A percentile compares a stretch with the other conserved stretches of the same genome.
Evolutionary conservation across 2,888 invertebrate genomes (phyloP).

Genomic region (Lepidochrysops patricia): DNA sequence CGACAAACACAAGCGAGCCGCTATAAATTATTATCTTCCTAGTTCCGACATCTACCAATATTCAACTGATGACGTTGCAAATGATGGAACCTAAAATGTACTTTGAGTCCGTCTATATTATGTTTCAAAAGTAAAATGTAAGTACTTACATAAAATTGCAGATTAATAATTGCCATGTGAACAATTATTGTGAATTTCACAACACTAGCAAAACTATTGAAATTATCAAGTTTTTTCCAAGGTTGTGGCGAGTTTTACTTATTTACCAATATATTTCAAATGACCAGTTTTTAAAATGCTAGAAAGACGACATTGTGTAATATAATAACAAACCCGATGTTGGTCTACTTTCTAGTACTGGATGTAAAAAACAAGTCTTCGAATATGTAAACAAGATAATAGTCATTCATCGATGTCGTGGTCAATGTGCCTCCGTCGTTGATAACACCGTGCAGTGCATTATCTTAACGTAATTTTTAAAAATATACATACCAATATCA

Average conservation of each 20-base stretch:
- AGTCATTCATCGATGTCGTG: conserved; percentile 29
- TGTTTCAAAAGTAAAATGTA: not conserved
- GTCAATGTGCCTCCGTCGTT: conserved; percentile 15
- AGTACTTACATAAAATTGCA: not conserved
- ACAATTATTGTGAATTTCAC: not conserved
- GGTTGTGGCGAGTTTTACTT: not conserved
- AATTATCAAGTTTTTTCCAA: not conserved
- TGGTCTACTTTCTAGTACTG: conserved; percentile 15
- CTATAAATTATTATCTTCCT: not conserved
- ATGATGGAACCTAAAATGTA: not conserved
- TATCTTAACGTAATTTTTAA: not conserved
- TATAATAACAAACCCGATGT: not conserved
- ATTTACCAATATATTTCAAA: not conserved
- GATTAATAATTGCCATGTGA: not conserved
- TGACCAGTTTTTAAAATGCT: conserved; percentile 2
- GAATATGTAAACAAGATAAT: conserved; percentile 23
- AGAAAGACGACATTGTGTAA: conserved; percentile 1
- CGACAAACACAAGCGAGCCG: conserved; percentile 28
- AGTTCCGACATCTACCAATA: not conserved
- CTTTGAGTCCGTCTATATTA: not conserved
- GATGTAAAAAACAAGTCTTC: conserved; percentile 19
- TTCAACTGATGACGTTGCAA: not conserved
- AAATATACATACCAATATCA: not conserved
- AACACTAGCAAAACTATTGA: not conserved
- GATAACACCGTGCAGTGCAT: conserved; percentile 9